phyloP scores from a whole-genome alignment of 2,113 vertebrate species.

The Cyprinodon brontotheroides region DNA sequence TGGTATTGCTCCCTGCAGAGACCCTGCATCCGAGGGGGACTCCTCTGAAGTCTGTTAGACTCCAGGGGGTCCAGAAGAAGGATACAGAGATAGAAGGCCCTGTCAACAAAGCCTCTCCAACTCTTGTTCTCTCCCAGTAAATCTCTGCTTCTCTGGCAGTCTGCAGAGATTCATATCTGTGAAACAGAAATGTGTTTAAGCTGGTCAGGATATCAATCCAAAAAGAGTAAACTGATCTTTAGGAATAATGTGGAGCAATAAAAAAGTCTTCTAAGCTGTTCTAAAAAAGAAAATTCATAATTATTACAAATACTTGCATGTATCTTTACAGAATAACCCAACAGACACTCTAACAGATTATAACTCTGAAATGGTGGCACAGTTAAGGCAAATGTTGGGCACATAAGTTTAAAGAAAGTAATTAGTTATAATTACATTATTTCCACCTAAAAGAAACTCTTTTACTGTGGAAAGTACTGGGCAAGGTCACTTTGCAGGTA shows the following conservation, averaged over 20 bases:
- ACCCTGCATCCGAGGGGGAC: constrained; percentile 41
- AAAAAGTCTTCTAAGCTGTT: background rate
- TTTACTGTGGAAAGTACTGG: no score
- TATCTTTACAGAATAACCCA: no score
- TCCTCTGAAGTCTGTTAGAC: constrained; percentile 58
- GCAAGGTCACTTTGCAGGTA: no score
- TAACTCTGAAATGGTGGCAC: background rate
- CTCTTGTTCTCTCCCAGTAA: constrained; percentile 36
- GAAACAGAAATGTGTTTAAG: constrained; percentile 25
- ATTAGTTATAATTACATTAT: no score
- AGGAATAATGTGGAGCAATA: background rate
- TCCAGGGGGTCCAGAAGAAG: constrained; percentile 49
- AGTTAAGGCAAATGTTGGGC: background rate
- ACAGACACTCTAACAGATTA: no score
- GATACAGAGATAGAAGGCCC: constrained; percentile 43
- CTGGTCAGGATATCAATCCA: constrained; percentile 14
- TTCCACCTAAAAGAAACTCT: no score
- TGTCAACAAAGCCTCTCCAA: constrained; percentile 42
- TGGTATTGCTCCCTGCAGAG: constrained; percentile 30
- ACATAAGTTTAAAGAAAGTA: no score
- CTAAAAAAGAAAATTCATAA: background rate
- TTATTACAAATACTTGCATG: background rate
- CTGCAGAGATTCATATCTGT: constrained; percentile 24
- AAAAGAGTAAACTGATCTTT: background rate
- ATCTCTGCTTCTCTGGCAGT: constrained; percentile 42